A percentile compares a stretch with the other conserved stretches of the same genome.
Evolutionary conservation across 1,140 invertebrate genomes (phyloP).

Genomic region (Bombus huntii): DNA sequence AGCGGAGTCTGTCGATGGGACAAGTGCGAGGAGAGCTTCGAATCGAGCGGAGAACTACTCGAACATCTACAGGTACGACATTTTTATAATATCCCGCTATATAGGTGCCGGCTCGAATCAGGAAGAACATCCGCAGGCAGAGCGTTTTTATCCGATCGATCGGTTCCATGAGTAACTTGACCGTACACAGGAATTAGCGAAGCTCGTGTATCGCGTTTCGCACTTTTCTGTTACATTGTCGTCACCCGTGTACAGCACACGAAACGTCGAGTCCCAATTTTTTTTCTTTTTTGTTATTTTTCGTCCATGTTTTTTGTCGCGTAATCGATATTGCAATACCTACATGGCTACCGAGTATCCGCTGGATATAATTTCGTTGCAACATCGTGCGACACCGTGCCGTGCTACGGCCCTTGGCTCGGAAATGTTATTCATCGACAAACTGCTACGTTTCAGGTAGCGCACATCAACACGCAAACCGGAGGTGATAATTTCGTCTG

Average conservation of each 20-base stretch:
- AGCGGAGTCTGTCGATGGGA: conserved; percentile 91
- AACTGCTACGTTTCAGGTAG: conserved; percentile 83
- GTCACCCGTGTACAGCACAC: not conserved
- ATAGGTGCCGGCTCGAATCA: no score
- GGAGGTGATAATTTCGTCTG: conserved; percentile 93
- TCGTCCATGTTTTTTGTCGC: not conserved
- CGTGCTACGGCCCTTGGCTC: not conserved
- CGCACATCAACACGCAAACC: conserved; percentile 93
- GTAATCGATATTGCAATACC: conserved; percentile 32
- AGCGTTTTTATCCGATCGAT: not conserved
- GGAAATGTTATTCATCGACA: no score
- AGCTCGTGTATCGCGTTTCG: conserved; percentile 17
- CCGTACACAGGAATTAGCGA: not conserved
- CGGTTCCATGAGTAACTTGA: conserved; percentile 3
- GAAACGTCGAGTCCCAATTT: not conserved
- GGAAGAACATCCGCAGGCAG: no score
- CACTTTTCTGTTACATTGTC: conserved; percentile 2
- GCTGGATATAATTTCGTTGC: conserved; percentile 1
- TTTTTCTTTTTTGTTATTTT: not conserved
- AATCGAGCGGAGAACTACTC: conserved; percentile 90
- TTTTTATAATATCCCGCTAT: no score
- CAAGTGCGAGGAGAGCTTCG: conserved; percentile 90
- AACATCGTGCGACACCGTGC: not conserved
- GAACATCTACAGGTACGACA: conserved; percentile 92
- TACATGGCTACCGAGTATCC: conserved; percentile 6